Percentiles rank a stretch among this genome's conserved stretches.
phyloP scores from a whole-genome alignment of 2,888 invertebrate genomes.

The Himalopsyche japonica region DNA sequence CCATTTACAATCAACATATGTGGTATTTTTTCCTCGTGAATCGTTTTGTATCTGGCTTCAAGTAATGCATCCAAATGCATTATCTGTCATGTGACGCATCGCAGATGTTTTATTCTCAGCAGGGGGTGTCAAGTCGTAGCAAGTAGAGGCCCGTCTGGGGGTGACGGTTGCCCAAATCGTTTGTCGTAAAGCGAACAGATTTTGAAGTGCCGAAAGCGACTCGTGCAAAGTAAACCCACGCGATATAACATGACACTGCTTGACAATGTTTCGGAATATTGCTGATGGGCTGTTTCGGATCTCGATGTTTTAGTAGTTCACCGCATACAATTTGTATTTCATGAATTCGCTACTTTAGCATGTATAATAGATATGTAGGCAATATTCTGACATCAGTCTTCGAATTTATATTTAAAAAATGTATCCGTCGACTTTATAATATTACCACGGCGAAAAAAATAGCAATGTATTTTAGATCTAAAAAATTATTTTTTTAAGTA shows the following conservation, averaged over 20 bases:
- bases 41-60: neutral
- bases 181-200: neutral
- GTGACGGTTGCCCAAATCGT: neutral
- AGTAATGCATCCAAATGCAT: neutral
- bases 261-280: neutral
- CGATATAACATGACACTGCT: neutral
- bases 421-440: too few species aligned
- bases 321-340: neutral
- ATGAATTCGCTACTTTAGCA: neutral
- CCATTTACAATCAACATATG: too few species aligned
- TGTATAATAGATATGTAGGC: too few species aligned
- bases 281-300: neutral
- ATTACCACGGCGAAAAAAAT: too few species aligned
- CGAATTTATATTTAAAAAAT: too few species aligned
- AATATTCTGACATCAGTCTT: too few species aligned
- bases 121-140: neutral
- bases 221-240: neutral
- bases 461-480: too few species aligned
- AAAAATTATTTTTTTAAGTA: too few species aligned
- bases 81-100: neutral
- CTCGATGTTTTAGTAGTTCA: neutral
- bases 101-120: neutral
- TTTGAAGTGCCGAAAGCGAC: neutral
- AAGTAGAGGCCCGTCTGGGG: neutral
- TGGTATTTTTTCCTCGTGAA: too few species aligned